phyloP scores from a whole-genome alignment of 2,888 invertebrate species.

The Horisme vitalbata region DNA sequence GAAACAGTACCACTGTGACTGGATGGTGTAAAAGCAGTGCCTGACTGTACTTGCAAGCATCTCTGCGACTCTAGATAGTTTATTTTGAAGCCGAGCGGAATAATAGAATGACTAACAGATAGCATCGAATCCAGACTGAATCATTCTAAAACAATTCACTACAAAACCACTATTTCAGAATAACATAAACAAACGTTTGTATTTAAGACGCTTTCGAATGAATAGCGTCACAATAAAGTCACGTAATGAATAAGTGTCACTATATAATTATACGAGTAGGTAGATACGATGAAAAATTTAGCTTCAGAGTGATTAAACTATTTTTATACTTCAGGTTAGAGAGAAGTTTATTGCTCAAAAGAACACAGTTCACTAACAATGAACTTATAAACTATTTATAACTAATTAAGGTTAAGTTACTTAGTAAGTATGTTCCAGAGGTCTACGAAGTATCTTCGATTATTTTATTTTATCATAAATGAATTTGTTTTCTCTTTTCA shows the following conservation, averaged over 20 bases:
- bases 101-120: slow-evolving; percentile 24
- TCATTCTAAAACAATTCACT: slow-evolving; percentile 26
- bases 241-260: slow-evolving; percentile 48
- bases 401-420: too few relatives aligned
- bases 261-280: slow-evolving; percentile 50
- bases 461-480: too few relatives aligned
- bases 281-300: neutral
- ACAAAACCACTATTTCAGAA: slow-evolving; percentile 27
- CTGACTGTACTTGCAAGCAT: slow-evolving; percentile 16
- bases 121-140: slow-evolving; percentile 14
- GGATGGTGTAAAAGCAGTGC: slow-evolving; percentile 16
- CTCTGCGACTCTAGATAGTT: slow-evolving; percentile 15
- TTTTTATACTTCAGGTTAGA: too few relatives aligned
- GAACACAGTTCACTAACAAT: too few relatives aligned
- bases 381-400: too few relatives aligned
- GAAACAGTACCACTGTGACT: slow-evolving; percentile 3
- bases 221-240: slow-evolving; percentile 34
- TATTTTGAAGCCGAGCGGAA: slow-evolving; percentile 18
- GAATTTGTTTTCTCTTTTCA: too few relatives aligned
- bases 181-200: slow-evolving; percentile 33
- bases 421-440: too few relatives aligned
- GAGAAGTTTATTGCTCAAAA: too few relatives aligned
- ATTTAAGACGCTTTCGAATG: slow-evolving; percentile 30
- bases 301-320: too few relatives aligned
- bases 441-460: too few relatives aligned